These are phyloP conservation scores for Acleris laterana DNA, from an alignment of 2,888 invertebrate species.

Conservation along the genomic window DNA sequence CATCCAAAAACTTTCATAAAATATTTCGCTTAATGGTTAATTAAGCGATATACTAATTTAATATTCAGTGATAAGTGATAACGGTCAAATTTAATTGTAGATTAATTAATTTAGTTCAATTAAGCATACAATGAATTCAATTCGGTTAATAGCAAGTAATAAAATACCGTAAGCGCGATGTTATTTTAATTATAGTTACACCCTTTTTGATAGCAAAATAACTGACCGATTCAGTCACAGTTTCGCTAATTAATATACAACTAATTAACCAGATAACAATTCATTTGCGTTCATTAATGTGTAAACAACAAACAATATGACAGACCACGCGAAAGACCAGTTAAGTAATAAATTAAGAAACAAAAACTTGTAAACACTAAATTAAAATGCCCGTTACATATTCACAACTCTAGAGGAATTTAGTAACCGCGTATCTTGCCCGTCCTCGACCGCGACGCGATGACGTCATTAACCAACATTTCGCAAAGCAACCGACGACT, in stretches of 20 bases:
- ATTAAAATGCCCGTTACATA: constrained; percentile 37
- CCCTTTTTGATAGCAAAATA: background rate
- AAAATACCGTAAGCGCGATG: constrained; percentile 7
- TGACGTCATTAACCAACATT: constrained; percentile 56
- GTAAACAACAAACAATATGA: background rate
- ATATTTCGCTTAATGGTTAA: constrained; percentile 15
- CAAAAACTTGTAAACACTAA: constrained; percentile 37
- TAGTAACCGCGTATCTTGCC: constrained; percentile 49
- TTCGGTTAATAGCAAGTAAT: background rate
- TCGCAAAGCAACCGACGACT: constrained; percentile 38
- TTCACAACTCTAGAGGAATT: constrained; percentile 26
- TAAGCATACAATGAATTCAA: background rate
- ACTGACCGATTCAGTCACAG: background rate
- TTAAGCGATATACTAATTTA: too few relatives aligned
- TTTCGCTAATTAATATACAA: background rate
- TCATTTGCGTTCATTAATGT: background rate
- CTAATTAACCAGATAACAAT: background rate
- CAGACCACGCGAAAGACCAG: background rate
- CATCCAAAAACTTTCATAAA: background rate
- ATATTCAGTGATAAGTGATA: constrained; percentile 10
- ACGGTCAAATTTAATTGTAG: constrained; percentile 15
- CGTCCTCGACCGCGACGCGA: constrained; percentile 55
- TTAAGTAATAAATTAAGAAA: constrained; percentile 13
- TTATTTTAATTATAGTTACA: background rate
- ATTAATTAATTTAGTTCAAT: constrained; percentile 24